phyloP scores from a whole-genome alignment of 1,140 invertebrate species.

The Myzus persicae region DNA sequence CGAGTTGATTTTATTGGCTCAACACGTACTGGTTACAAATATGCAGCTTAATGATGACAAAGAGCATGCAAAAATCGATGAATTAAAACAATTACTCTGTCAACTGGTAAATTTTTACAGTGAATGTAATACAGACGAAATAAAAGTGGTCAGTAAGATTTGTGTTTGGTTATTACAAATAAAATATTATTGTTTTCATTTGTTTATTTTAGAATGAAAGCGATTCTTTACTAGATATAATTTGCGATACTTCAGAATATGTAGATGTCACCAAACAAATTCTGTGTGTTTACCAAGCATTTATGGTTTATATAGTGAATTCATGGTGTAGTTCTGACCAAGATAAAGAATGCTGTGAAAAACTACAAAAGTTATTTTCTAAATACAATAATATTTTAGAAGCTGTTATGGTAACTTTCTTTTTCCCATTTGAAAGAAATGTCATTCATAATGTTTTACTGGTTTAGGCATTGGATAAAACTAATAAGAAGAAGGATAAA shows the following conservation, averaged over 20 bases:
- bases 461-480: conserved; percentile 31
- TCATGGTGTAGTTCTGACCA: neutral
- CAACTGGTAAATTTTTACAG: conserved; percentile 34
- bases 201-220: conserved; percentile 29
- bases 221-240: conserved; percentile 24
- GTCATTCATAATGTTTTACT: neutral
- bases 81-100: conserved; percentile 1
- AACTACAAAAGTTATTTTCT: conserved; percentile 51
- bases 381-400: conserved; percentile 50
- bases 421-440: neutral
- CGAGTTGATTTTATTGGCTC: conserved; percentile 30
- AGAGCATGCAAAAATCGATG: neutral
- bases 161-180: neutral
- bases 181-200: neutral
- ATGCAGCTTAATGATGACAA: neutral
- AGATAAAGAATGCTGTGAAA: conserved; percentile 32
- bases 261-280: conserved; percentile 14
- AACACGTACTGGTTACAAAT: conserved; percentile 22
- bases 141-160: conserved; percentile 47
- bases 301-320: conserved; percentile 42
- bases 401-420: conserved; percentile 8
- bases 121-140: conserved; percentile 50
- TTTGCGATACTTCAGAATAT: neutral
- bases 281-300: conserved; percentile 41
- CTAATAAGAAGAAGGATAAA: conserved; percentile 47